Percentiles rank a stretch among this genome's conserved stretches.
phyloP scores from a whole-genome alignment of 2,797 vertebrate genomes.

The Trichosurus vulpecula region DNA sequence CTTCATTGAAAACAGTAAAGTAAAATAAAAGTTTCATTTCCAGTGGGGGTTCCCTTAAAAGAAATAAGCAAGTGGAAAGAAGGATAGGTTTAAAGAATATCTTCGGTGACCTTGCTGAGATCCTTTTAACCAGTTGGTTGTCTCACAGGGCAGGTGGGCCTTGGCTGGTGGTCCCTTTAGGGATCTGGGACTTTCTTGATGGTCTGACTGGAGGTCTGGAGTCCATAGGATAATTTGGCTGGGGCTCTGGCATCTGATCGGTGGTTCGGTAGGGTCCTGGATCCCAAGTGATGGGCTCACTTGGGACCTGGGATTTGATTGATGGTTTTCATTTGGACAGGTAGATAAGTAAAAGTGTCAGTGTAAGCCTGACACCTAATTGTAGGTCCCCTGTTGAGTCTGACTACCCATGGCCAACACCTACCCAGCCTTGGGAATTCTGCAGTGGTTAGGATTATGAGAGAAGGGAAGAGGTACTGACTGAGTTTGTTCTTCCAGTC shows the following conservation, averaged over 20 bases:
- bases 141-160: background rate
- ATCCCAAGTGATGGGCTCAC: background rate
- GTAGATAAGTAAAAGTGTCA: too few species aligned
- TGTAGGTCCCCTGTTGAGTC: background rate
- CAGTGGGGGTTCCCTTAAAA: background rate
- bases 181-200: background rate
- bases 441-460: background rate
- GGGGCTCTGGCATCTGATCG: too few species aligned
- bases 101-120: background rate
- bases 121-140: background rate
- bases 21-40: background rate
- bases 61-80: background rate
- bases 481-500: too few species aligned
- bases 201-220: background rate
- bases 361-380: background rate
- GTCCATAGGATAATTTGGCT: background rate
- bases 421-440: background rate
- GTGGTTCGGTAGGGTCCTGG: background rate
- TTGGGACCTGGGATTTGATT: too few species aligned
- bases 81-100: background rate
- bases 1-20: background rate
- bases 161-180: background rate
- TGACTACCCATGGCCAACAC: background rate
- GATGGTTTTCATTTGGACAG: too few species aligned
- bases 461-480: background rate